These are phyloP conservation scores for Tyria jacobaeae DNA, from an alignment of 2,888 invertebrate genomes.

Conservation along the genomic window DNA sequence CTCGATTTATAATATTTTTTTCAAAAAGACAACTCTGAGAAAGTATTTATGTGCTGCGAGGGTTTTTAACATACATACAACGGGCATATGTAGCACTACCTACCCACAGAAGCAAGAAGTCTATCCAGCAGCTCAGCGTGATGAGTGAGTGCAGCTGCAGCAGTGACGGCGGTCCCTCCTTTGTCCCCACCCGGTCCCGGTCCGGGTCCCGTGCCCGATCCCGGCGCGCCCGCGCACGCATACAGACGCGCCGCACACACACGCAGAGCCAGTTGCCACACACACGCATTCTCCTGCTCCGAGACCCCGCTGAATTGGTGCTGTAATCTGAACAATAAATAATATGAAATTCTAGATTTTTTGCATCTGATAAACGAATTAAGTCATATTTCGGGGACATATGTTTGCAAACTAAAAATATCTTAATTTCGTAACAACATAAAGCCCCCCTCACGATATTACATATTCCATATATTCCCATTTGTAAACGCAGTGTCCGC, in stretches of 20 bases:
- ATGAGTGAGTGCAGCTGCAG: constrained; percentile 72
- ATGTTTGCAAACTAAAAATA: no score
- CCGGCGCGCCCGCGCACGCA: constrained; percentile 85
- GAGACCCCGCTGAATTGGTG: constrained; percentile 95
- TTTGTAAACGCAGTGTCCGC: no score
- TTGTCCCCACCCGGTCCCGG: constrained; percentile 87
- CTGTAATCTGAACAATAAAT: constrained; percentile 89
- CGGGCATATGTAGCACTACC: neutral
- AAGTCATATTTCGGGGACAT: no score
- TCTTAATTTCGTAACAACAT: no score
- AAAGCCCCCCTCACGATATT: no score
- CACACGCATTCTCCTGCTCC: constrained; percentile 91
- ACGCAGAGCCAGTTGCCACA: constrained; percentile 90
- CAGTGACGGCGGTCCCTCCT: constrained; percentile 88
- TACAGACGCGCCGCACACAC: constrained; percentile 24
- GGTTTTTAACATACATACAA: no score
- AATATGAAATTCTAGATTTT: no score
- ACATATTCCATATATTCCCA: no score
- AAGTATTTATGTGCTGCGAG: no score
- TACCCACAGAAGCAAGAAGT: constrained; percentile 74
- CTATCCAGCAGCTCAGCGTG: constrained; percentile 77
- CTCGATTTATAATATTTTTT: no score
- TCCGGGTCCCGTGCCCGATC: constrained; percentile 87
- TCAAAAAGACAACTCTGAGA: no score
- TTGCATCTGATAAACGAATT: no score